Base-by-base conservation (phyloP, 2,797 vertebrate species). In the Pempheris klunzingeri region DNA sequence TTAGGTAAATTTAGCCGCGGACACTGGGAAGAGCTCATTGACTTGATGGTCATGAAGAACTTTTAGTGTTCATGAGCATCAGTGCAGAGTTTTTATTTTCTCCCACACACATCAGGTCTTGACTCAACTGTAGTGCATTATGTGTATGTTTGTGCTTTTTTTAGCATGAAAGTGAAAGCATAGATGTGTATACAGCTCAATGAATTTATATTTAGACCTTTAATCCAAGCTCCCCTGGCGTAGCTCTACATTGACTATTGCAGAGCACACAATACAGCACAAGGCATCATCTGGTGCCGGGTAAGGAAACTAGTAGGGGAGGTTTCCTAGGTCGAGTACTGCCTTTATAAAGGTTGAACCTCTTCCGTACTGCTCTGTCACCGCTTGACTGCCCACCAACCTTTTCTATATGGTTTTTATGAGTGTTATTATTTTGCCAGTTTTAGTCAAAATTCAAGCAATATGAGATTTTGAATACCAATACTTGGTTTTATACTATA, bases 221-320 rank as follows among this genome's bases (percentile, higher is more conserved):
- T 54, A 82, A 88, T 78, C 76, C 61, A 22, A 38, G 47, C 43
- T 53, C 41, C 68, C 15, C 76, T 43, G 15, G 44, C 75, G 49
- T 66, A 82, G 60, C 39, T 38, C 41, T 36, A 52, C 76, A 84
- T 89, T 85, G 85, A 87, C 90, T 79, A 91, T 77, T 86, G 32
- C 81, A 24, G 53, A 69, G 82, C 8, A 2, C 34, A 57, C 76
- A 69, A 68, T 69, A 73, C 63, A 47, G 57, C 22, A 79, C 57
- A 24, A 74, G 71, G 80, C 18, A 90, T 87, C 90, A 92, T 90
- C 77, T 92, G 87, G 85, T 67, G 65, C 70, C 2, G 18, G 77
- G 41, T 58, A 64, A 71, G 47, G 57, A 61, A 81, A 67, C 58
- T 57, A 70, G 77, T 84, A 71, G 76, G 72, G 72, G 74, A 66